A percentile compares a stretch with the other conserved stretches of the same genome.
Evolutionary conservation across 1,140 invertebrate genomes (phyloP).

Genomic region (Medauroidea extradentata): DNA sequence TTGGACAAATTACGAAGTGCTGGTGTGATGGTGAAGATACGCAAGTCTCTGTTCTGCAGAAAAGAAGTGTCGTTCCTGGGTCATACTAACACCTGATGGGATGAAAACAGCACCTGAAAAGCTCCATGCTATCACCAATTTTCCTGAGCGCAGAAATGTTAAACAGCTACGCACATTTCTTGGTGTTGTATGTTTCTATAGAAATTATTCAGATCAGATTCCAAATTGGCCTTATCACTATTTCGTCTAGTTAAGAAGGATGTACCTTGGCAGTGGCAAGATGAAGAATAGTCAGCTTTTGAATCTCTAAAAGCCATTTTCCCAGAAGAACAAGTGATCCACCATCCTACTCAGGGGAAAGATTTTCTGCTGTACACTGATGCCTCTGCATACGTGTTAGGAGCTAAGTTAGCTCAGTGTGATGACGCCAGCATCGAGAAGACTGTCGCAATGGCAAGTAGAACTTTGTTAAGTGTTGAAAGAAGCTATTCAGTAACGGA

Average conservation of each 20-base stretch:
- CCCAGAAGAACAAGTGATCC: slow-evolving; percentile 25
- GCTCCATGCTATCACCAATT: slow-evolving; percentile 34
- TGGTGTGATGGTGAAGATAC: slow-evolving; percentile 32
- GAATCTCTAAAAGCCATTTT: slow-evolving; percentile 27
- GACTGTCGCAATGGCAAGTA: slow-evolving; percentile 26
- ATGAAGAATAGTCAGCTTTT: slow-evolving; percentile 24
- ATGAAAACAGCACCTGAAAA: slow-evolving; percentile 34
- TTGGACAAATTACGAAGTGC: too few relatives aligned
- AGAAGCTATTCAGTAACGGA: slow-evolving; percentile 40
- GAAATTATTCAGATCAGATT: slow-evolving; percentile 31
- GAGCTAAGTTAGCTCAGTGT: not conserved
- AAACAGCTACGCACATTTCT: slow-evolving; percentile 40
- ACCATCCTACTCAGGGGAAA: slow-evolving; percentile 20
- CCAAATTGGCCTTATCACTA: slow-evolving; percentile 25
- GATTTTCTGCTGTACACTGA: slow-evolving; percentile 23
- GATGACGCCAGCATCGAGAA: too few relatives aligned
- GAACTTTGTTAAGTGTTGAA: slow-evolving; percentile 25
- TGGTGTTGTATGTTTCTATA: slow-evolving; percentile 41
- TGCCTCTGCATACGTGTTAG: not conserved
- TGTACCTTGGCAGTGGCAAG: slow-evolving; percentile 26
- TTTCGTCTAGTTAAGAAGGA: slow-evolving; percentile 30
- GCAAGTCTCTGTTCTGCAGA: slow-evolving; percentile 35
- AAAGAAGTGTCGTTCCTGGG: slow-evolving; percentile 40
- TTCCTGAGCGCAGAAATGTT: slow-evolving; percentile 30
- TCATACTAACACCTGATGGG: slow-evolving; percentile 34